phyloP scores from a whole-genome alignment of 2,113 vertebrate species.

The Nicator chloris region DNA sequence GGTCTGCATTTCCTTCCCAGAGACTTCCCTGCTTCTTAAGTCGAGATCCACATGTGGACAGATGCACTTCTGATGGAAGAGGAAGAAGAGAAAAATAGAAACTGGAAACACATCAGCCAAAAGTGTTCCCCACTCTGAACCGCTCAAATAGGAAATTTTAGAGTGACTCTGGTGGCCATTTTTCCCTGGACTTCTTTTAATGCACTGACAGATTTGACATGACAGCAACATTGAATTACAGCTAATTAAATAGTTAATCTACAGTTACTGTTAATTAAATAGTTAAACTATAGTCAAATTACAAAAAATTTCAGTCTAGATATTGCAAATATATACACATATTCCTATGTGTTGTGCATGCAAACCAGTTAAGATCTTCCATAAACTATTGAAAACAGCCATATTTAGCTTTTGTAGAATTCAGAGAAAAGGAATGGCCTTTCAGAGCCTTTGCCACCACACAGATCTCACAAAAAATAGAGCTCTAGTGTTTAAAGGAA shows the following conservation, averaged over 20 bases:
- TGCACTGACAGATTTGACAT: not conserved
- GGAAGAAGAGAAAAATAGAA: not conserved
- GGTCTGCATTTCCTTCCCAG: not conserved
- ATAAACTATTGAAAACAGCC: not conserved
- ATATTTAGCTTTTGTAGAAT: not conserved
- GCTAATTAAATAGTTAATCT: not conserved
- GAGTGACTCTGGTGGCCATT: not conserved
- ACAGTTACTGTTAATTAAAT: not conserved
- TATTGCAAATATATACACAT: not conserved
- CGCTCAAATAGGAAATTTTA: not conserved
- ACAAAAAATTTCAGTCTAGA: not conserved
- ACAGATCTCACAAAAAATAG: not conserved
- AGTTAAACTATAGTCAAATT: not conserved
- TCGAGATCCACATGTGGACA: not conserved
- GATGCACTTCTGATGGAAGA: not conserved
- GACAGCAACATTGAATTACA: not conserved
- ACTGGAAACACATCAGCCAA: not conserved
- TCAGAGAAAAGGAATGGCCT: not conserved
- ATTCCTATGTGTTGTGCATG: not conserved
- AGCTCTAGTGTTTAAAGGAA: slow-evolving; percentile 49
- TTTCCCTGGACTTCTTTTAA: not conserved
- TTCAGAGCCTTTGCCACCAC: not conserved
- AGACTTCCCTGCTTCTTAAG: not conserved
- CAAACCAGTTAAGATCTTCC: not conserved
- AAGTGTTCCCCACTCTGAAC: not conserved